These are phyloP conservation scores for Salvelinus alpinus DNA, from an alignment of 2,113 vertebrate genomes.

Conservation along the genomic window DNA sequence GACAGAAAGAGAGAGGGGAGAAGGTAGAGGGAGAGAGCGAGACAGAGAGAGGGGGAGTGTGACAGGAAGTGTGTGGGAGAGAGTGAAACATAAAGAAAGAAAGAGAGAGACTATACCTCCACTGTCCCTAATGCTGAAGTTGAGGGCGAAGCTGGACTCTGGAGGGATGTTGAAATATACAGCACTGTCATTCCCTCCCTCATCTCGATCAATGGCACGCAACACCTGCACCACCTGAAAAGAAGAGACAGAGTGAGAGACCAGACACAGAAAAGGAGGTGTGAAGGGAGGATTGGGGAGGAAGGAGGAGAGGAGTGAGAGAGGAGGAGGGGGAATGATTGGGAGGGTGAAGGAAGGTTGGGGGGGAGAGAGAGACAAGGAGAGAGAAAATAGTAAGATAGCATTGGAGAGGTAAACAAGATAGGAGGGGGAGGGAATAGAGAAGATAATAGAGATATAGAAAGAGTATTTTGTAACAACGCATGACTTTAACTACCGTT, in stretches of 20 bases:
- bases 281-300: conserved; percentile 9
- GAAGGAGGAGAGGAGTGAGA: not conserved
- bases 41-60: not conserved
- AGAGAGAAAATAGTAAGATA: conserved; percentile 4
- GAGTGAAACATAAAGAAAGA: conserved; percentile 14
- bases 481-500: conserved; percentile 34
- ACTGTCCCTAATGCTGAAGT: conserved; percentile 85
- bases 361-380: not conserved
- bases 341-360: not conserved
- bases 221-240: conserved; percentile 86
- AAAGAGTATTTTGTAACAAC: conserved; percentile 11
- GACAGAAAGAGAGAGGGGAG: not conserved
- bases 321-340: not conserved
- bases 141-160: conserved; percentile 75
- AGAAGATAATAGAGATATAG: conserved; percentile 9
- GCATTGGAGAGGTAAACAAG: not conserved
- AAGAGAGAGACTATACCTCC: conserved; percentile 71
- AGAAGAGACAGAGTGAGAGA: conserved; percentile 50
- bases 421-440: conserved; percentile 12
- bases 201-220: conserved; percentile 83
- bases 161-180: conserved; percentile 84
- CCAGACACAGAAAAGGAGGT: conserved; percentile 9
- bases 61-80: conserved; percentile 18
- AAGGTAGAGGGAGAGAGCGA: not conserved
- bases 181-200: conserved; percentile 81